Conservation (phyloP, 2,113 vertebrate species). For the Stercorarius parasiticus region DNA sequence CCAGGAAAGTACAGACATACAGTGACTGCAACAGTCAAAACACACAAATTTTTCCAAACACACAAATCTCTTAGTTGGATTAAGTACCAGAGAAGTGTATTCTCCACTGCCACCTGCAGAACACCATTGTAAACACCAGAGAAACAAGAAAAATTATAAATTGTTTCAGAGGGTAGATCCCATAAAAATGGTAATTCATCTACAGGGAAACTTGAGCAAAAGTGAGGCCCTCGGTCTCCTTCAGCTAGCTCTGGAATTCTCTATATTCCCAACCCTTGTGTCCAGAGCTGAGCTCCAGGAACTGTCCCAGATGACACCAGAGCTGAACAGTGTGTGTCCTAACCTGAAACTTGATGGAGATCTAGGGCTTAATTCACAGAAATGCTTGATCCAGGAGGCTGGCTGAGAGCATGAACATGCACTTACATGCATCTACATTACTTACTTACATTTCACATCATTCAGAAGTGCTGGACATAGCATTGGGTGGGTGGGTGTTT, state of each 20-base stretch:
- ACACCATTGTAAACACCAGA: neutral
- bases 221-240: neutral
- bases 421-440: neutral
- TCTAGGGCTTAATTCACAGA: neutral
- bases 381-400: neutral
- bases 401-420: neutral
- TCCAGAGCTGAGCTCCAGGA: neutral
- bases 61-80: rapidly evolving
- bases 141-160: neutral
- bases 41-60: neutral
- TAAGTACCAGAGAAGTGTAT: neutral
- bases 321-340: neutral
- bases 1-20: neutral
- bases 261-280: neutral
- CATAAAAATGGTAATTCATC: neutral
- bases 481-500: neutral
- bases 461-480: neutral
- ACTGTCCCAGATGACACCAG: neutral
- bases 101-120: neutral
- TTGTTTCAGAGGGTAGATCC: neutral
- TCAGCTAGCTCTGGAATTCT: neutral
- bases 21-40: neutral
- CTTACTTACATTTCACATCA: neutral
- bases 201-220: neutral
- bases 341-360: neutral